Base-by-base conservation (phyloP, 2,797 vertebrate species). In the Sandelia bainsii region DNA sequence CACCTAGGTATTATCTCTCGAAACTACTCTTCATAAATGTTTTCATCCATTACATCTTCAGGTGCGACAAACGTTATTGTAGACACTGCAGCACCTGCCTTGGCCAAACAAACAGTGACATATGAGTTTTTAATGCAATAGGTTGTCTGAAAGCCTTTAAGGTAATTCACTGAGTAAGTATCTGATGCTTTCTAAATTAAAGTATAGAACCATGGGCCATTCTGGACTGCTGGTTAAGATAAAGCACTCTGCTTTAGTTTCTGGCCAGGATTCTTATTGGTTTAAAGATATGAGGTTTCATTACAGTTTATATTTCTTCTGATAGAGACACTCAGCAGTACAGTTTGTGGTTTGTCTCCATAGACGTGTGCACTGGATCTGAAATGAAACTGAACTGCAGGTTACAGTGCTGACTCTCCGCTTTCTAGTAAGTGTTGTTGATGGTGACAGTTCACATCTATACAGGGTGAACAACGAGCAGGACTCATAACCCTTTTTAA, bases 181-280 rank as follows among this genome's bases (percentile, higher is more conserved):
- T 7, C 27, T 72, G 85, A 80, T 68, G 67, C 48, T 81, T 83
- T 59, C 62, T 62, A 69, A 81, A 75, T 81, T 12, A 77, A 83
- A 77, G 69, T 32, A 69, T 22, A 20, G 62, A 8, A 37, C 64
- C 46, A 45, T 48, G 57, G 37, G 69, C 64, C 39, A 50, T 32
- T 56, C 23, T 27, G 23, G 37, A 37, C 50, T 22, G 1, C 13
- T 45, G 52, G 17, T 44, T 32, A 39, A 69, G 40, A 64, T n/a
- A 13, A 61, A 75, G 62, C 68, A 72, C 67, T 79, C 65, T 40
- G 54, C 63, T 65, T 70, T 32, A 63, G 49, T 62, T 71, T 22
- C 75, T 78, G 50, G 69, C 37, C 65, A 42, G 45, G 52, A 40
- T 44, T 58, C 39, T 53, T 46, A 62, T 57, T 60, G 42, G 10